A percentile compares a stretch with the other conserved stretches of the same genome.
Conservation (phyloP, 2,797 vertebrate genomes). For the Notoglanidium macrostoma region DNA sequence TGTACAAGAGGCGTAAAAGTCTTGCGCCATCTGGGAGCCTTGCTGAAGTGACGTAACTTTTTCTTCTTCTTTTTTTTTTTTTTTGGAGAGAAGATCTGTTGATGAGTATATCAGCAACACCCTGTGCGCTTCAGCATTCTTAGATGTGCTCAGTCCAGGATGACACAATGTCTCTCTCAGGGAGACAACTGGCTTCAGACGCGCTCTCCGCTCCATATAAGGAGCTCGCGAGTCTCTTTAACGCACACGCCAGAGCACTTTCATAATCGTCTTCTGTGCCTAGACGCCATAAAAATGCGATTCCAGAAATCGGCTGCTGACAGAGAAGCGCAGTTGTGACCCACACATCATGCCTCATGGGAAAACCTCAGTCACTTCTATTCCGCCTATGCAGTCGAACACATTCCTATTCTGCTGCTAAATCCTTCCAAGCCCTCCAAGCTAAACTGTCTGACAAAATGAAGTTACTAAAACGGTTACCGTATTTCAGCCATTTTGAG, state of each 20-base stretch:
- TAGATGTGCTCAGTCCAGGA: constrained; percentile 41
- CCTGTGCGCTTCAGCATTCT: constrained; percentile 1
- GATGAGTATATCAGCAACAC: constrained; percentile 26
- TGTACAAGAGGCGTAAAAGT: neutral
- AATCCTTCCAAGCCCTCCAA: neutral
- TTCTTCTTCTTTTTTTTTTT: no score
- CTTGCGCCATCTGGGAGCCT: neutral
- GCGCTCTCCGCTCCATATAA: constrained; percentile 62
- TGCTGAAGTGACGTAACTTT: neutral
- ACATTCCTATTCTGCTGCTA: neutral
- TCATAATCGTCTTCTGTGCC: constrained; percentile 68
- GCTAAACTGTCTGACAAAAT: constrained; percentile 5
- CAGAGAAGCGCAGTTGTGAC: constrained; percentile 1
- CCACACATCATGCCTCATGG: neutral
- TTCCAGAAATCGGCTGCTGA: constrained; percentile 55
- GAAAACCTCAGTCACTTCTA: neutral
- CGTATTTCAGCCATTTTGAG: neutral
- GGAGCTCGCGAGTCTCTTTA: constrained; percentile 54
- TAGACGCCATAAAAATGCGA: constrained; percentile 60
- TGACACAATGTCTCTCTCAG: constrained; percentile 49
- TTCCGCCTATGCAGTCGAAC: neutral
- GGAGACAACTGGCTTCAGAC: constrained; percentile 23
- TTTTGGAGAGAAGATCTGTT: neutral
- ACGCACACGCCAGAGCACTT: constrained; percentile 62
- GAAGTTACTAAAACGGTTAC: neutral